phyloP scores from a whole-genome alignment of 2,888 invertebrate genomes.

The Parnassius mnemosyne region DNA sequence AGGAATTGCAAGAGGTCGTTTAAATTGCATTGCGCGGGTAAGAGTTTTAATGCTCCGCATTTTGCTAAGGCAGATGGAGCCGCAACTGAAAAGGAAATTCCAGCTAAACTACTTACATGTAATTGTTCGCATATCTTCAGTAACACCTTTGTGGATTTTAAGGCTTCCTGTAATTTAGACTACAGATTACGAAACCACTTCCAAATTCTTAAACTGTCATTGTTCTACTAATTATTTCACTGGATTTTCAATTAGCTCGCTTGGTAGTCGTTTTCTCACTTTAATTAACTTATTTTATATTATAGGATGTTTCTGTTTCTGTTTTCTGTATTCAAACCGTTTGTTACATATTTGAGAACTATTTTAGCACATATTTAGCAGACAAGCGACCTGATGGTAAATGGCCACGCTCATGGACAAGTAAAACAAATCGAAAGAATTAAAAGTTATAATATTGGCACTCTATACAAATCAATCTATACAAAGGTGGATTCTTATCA shows the following conservation, averaged over 20 bases:
- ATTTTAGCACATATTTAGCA: too few species aligned
- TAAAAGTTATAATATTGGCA: too few species aligned
- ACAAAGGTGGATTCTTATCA: too few species aligned
- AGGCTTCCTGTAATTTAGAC: conserved; percentile 19
- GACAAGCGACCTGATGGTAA: too few species aligned
- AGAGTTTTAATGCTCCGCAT: conserved; percentile 21
- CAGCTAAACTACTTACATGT: conserved; percentile 24
- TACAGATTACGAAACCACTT: conserved; percentile 14
- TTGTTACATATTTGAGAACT: too few species aligned
- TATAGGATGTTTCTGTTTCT: too few species aligned
- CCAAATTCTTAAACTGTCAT: conserved; percentile 20
- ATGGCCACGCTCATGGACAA: too few species aligned
- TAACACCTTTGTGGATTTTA: conserved; percentile 22
- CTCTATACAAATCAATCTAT: too few species aligned
- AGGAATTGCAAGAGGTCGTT: conserved; percentile 6
- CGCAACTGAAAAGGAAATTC: conserved; percentile 25
- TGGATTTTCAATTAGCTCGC: not conserved
- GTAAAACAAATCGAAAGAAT: too few species aligned
- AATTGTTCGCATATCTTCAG: conserved; percentile 25
- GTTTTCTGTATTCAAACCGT: too few species aligned
- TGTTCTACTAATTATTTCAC: conserved; percentile 12
- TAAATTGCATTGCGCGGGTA: conserved; percentile 19
- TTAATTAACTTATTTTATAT: too few species aligned
- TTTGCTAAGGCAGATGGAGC: conserved; percentile 21
- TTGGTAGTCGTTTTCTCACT: too few species aligned